These are phyloP conservation scores for Oreochromis aureus DNA, from an alignment of 2,113 vertebrate genomes.

Conservation along the genomic window DNA sequence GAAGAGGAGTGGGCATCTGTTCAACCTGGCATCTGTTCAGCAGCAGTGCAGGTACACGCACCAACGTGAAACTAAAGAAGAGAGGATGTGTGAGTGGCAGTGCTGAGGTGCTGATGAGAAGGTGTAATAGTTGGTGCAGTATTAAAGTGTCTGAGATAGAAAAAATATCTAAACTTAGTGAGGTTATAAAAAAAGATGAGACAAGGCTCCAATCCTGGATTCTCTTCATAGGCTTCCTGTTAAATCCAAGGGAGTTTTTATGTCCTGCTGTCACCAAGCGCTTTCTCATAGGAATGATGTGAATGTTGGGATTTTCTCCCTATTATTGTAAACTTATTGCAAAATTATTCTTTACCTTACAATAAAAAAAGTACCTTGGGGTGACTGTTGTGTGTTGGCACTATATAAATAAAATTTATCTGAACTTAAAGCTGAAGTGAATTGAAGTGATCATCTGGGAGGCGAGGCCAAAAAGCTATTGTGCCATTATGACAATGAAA, in stretches of 20 bases:
- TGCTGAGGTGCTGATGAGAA: neutral
- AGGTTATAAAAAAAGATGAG: neutral
- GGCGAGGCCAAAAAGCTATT: accelerated
- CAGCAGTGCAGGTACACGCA: slow-evolving; percentile 23
- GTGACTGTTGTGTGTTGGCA: neutral
- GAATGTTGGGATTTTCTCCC: neutral
- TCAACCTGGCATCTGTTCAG: neutral
- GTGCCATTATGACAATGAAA: neutral
- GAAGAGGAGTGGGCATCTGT: neutral
- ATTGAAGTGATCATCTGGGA: accelerated
- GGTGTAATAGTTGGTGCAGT: neutral
- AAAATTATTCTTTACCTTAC: neutral
- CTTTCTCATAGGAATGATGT: neutral
- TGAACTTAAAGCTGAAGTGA: neutral
- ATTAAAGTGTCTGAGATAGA: neutral
- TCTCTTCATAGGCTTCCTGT: neutral
- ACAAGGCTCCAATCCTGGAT: neutral
- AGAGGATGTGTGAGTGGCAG: neutral
- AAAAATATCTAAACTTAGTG: neutral
- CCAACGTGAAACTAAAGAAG: neutral
- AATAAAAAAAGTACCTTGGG: neutral
- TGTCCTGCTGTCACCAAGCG: accelerated
- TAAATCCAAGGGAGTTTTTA: neutral
- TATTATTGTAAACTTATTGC: neutral
- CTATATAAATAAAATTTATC: neutral